A percentile compares a stretch with the other conserved stretches of the same genome.
phyloP scores from a whole-genome alignment of 2,113 vertebrate genomes.

The Eupsittula cactorum region DNA sequence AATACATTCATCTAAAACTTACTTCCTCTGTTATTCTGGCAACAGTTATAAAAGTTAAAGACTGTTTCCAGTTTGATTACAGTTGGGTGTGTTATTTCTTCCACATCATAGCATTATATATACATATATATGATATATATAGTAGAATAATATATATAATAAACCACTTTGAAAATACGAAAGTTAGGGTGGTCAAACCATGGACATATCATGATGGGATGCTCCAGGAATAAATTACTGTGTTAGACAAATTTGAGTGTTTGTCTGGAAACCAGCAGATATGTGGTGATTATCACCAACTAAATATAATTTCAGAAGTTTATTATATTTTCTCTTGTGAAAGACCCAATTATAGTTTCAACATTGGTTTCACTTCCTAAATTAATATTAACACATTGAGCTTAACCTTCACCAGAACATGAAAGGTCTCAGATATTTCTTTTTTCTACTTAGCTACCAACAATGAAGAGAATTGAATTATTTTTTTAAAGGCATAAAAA shows the following conservation, averaged over 20 bases:
- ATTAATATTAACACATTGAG: background rate
- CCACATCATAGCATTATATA: fast-evolving
- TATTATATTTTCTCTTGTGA: background rate
- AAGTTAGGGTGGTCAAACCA: background rate
- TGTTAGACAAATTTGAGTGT: background rate
- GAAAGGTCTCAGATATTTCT: background rate
- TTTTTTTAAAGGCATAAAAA: background rate
- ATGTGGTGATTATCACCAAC: background rate
- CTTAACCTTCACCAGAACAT: background rate
- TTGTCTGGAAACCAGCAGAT: background rate
- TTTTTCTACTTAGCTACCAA: background rate
- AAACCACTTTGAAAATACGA: background rate
- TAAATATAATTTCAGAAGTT: background rate
- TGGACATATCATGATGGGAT: background rate
- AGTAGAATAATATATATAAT: background rate
- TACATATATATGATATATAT: background rate
- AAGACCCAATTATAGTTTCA: background rate
- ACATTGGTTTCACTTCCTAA: background rate
- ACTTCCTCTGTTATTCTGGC: background rate
- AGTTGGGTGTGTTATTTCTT: background rate
- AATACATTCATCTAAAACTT: background rate
- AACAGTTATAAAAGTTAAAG: background rate
- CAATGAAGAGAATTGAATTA: background rate
- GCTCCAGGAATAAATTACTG: background rate
- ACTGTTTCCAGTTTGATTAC: background rate